Conservation (phyloP, 2,797 vertebrate species). For the Erithacus rubecula region DNA sequence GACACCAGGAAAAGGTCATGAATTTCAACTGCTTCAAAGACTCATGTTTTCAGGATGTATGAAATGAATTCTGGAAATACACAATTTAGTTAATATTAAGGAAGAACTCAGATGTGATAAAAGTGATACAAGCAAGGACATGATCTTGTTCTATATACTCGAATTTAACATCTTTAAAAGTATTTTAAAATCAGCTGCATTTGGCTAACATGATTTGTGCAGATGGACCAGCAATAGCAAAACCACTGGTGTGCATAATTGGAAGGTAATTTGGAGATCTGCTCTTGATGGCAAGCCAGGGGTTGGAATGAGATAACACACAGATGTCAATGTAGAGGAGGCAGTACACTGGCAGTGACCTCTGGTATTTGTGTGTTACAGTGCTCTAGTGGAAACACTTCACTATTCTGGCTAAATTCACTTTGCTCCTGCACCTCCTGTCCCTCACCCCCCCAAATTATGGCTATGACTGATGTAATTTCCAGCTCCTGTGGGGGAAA, state of each 20-base stretch:
- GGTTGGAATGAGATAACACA: not conserved
- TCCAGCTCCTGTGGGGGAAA: not conserved
- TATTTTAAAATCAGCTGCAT: not conserved
- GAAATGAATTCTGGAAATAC: not conserved
- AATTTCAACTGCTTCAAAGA: not conserved
- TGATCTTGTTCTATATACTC: not conserved
- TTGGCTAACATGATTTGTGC: not conserved
- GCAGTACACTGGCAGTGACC: not conserved
- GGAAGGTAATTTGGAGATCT: not conserved
- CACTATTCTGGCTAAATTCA: not conserved
- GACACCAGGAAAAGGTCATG: accelerated
- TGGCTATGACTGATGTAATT: not conserved
- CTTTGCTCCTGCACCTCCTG: not conserved
- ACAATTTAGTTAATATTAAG: not conserved
- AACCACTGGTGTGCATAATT: not conserved
- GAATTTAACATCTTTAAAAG: not conserved
- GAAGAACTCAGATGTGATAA: not conserved
- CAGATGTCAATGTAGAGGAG: not conserved
- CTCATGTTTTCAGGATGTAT: accelerated
- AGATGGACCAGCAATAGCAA: not conserved
- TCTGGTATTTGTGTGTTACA: accelerated
- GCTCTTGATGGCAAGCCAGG: not conserved
- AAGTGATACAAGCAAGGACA: not conserved
- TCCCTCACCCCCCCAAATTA: accelerated
- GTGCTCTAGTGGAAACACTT: not conserved